Conservation (phyloP, 2,888 invertebrate species). For the Gerris lacustris region DNA sequence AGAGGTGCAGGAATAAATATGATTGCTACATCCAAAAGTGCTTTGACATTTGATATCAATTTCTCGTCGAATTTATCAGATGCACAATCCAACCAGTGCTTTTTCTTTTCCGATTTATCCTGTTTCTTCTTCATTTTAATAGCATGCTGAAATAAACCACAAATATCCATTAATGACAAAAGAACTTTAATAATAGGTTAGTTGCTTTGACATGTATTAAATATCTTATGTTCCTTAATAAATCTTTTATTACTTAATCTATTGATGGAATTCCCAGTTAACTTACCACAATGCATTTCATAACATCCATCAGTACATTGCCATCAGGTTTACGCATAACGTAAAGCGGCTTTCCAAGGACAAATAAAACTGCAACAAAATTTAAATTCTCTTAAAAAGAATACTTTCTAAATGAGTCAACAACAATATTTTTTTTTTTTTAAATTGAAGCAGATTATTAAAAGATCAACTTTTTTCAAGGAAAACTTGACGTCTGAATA, state of each 20-base stretch:
- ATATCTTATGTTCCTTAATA: too few species aligned
- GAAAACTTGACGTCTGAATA: too few species aligned
- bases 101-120: constrained; percentile 36
- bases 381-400: background rate
- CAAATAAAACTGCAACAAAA: constrained; percentile 51
- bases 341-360: constrained; percentile 55
- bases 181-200: constrained; percentile 8
- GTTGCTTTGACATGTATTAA: too few species aligned
- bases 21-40: constrained; percentile 51
- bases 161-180: constrained; percentile 37
- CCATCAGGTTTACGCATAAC: constrained; percentile 51
- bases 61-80: constrained; percentile 56
- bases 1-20: constrained; percentile 62
- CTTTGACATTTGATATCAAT: constrained; percentile 60
- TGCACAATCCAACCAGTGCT: constrained; percentile 84
- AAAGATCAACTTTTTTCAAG: too few species aligned
- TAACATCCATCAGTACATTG: constrained; percentile 57
- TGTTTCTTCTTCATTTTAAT: constrained; percentile 35
- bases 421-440: too few species aligned
- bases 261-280: too few species aligned
- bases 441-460: too few species aligned
- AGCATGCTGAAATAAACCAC: constrained; percentile 42
- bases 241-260: too few species aligned
- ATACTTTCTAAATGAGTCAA: too few species aligned
- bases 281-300: constrained; percentile 57